Evolutionary conservation across 1,140 invertebrate genomes (phyloP).

Genomic region (Drosophila nannoptera): DNA sequence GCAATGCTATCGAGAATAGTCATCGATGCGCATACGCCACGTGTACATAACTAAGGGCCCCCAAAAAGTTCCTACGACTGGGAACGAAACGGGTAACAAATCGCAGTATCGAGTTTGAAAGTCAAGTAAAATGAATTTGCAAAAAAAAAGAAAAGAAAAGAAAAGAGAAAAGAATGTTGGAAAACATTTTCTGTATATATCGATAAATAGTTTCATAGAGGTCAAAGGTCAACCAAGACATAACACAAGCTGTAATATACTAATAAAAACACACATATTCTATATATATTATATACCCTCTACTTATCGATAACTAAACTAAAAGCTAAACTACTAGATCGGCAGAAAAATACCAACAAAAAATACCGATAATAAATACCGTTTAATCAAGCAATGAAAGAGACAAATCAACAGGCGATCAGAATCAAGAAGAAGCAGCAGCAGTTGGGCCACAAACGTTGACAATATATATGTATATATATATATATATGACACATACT

Average conservation of each 20-base stretch:
- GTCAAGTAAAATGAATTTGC: slow-evolving; percentile 60
- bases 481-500: slow-evolving; percentile 13
- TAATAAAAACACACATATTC: slow-evolving; percentile 47
- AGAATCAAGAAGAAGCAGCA: slow-evolving; percentile 21
- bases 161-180: background rate
- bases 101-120: slow-evolving; percentile 46
- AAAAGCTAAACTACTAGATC: slow-evolving; percentile 29
- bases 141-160: background rate
- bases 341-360: slow-evolving; percentile 6
- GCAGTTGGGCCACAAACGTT: slow-evolving; percentile 49
- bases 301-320: slow-evolving; percentile 24
- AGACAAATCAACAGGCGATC: slow-evolving; percentile 64
- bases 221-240: slow-evolving; percentile 9
- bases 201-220: background rate
- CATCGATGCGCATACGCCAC: slow-evolving; percentile 28
- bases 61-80: slow-evolving; percentile 60
- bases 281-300: slow-evolving; percentile 48
- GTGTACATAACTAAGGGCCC: slow-evolving; percentile 57
- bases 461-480: slow-evolving; percentile 60
- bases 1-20: slow-evolving; percentile 18
- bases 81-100: slow-evolving; percentile 59
- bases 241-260: slow-evolving; percentile 67
- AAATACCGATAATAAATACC: slow-evolving; percentile 19
- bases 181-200: slow-evolving; percentile 24
- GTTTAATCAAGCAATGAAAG: slow-evolving; percentile 65